phyloP scores from a whole-genome alignment of 2,888 invertebrate genomes.

The Sesamia inferens region DNA sequence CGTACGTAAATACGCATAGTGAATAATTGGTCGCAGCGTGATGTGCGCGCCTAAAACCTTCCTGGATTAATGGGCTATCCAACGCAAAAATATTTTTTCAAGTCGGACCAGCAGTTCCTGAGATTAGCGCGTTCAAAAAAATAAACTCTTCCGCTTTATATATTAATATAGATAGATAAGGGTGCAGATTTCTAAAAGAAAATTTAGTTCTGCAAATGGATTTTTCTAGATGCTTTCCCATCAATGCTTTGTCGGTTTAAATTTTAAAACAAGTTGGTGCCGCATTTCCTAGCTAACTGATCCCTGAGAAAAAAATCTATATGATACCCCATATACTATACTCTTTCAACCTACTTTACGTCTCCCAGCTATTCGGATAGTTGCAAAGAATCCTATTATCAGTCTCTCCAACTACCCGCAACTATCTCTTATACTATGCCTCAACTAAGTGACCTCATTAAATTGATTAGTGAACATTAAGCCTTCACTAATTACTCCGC shows the following conservation, averaged over 20 bases:
- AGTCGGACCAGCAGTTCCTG: too few relatives aligned
- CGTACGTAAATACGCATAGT: too few relatives aligned
- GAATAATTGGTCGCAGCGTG: too few relatives aligned
- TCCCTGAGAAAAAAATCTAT: neutral
- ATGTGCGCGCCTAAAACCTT: too few relatives aligned
- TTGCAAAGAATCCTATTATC: neutral
- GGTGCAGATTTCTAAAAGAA: neutral
- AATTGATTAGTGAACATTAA: slow-evolving; percentile 33
- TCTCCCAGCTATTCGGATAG: neutral
- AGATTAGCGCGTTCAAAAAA: too few relatives aligned
- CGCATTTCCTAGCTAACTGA: neutral
- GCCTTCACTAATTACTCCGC: slow-evolving; percentile 29
- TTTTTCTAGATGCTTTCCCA: neutral
- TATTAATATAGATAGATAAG: neutral
- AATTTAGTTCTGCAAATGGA: neutral
- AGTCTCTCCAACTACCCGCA: neutral
- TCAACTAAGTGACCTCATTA: slow-evolving; percentile 32
- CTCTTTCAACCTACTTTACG: neutral
- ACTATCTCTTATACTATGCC: too few relatives aligned
- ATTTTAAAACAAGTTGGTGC: neutral
- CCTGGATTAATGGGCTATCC: too few relatives aligned
- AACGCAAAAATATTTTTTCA: too few relatives aligned
- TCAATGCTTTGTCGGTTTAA: neutral
- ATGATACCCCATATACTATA: too few relatives aligned
- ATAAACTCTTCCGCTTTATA: too few relatives aligned